Conservation (phyloP, 2,113 vertebrate species). For the Forbesichthys agassizii region DNA sequence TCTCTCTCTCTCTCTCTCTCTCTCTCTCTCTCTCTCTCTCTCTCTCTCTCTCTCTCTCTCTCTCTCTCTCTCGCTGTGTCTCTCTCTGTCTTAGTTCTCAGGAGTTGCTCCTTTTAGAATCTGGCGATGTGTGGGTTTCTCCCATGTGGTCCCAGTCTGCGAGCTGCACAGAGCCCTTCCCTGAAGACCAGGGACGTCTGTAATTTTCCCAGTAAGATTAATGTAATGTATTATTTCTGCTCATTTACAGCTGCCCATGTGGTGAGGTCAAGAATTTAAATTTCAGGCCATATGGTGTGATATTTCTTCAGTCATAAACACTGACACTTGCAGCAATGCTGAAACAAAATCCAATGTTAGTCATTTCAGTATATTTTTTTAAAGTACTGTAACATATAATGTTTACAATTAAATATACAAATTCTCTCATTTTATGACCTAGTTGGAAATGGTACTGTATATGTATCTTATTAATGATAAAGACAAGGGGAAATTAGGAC, state of each 20-base stretch:
- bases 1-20: too few species aligned
- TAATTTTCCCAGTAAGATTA: conserved; percentile 75
- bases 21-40: background rate
- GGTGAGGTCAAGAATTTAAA: conserved; percentile 33
- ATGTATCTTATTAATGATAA: too few species aligned
- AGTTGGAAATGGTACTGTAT: too few species aligned
- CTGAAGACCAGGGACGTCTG: conserved; percentile 60
- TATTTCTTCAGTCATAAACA: conserved; percentile 46
- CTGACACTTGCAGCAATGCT: background rate
- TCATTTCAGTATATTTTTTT: background rate
- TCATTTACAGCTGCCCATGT: conserved; percentile 42
- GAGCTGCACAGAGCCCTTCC: conserved; percentile 57
- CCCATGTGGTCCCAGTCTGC: conserved; percentile 63
- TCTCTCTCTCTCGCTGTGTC: too few species aligned
- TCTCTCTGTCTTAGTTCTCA: background rate
- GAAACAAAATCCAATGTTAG: background rate
- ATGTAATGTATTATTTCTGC: conserved; percentile 65
- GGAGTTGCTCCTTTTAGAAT: background rate
- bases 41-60: background rate
- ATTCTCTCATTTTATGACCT: too few species aligned
- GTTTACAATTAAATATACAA: too few species aligned
- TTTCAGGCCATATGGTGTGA: conserved; percentile 48
- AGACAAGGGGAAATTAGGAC: too few species aligned
- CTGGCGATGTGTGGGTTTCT: conserved; percentile 28
- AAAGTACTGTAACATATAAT: too few species aligned